Evolutionary conservation across 1,140 invertebrate genomes (phyloP), one percentile per base, ranked within the genome.

Genomic region (Telenomus remus): DNA sequence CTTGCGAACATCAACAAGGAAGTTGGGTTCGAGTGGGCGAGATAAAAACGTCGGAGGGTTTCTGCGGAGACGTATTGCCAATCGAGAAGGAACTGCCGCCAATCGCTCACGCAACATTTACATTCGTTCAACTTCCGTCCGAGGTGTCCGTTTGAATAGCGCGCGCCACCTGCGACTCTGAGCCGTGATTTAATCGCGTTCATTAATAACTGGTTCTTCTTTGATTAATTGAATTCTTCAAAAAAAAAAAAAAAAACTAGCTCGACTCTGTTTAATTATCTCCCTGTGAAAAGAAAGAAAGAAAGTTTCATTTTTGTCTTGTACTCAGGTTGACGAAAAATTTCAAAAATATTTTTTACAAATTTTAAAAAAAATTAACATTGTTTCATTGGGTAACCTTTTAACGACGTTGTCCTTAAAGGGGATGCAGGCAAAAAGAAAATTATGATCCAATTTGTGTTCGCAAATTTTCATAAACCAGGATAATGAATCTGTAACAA

Each of bases 31-130:
- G 44, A 9, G 16, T 37, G 1, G 8, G 27, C 27, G 43, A 10
- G 33, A 13, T 39, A 35, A 37, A 16, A 56, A 16, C 9, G 39
- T 12, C 35, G 12, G 13, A 39, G 47, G 15, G 37, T 46, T 60
- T 61, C 66, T 39, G 56, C 27, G 46, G 44, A 74, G 63, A 66
- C 60, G 59, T 66, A 68, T 66, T 74, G 12, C 50, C 61, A 66
- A 72, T 72, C 54, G 68, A 15, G 53, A 44, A 51, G 4, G 48
- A 59, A 44, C 69, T 64, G 55, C 56, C 50, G 37, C 35, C 69
- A 72, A 73, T 73, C 51, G 65, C 61, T 73, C 70, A 74, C 71
- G 63, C 71, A 65, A 74, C 71, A 74, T 74, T 74, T 74, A 66
- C 63, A 74, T 74, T 74, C 71, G 66, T 74, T 74, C 47, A 74